Evolutionary conservation across 2,113 vertebrate genomes (phyloP).

Genomic region (Lucifuga dentata): DNA sequence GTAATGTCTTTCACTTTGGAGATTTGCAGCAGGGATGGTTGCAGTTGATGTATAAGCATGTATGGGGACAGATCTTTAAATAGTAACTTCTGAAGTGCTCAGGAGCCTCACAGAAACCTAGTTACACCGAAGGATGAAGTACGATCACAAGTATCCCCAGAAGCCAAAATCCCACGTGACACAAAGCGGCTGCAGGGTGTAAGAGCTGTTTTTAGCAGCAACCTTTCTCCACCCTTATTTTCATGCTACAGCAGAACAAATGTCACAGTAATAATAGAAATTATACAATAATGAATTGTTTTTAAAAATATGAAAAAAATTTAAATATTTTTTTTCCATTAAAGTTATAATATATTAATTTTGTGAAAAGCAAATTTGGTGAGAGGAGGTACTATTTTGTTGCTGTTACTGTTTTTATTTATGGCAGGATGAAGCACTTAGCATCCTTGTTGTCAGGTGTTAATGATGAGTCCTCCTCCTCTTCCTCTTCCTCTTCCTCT

Average conservation of each 20-base stretch:
- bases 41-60: constrained; percentile 6
- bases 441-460: neutral
- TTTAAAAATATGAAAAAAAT: neutral
- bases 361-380: neutral
- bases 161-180: constrained; percentile 69
- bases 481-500: constrained; percentile 14
- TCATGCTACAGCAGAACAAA: constrained; percentile 51
- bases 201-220: constrained; percentile 77
- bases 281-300: neutral
- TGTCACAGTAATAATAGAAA: constrained; percentile 42
- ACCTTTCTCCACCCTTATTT: neutral
- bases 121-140: constrained; percentile 70
- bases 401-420: constrained; percentile 3
- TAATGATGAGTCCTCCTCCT: constrained; percentile 1
- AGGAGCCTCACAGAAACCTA: constrained; percentile 50
- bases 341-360: neutral
- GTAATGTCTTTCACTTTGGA: constrained; percentile 19
- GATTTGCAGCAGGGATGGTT: constrained; percentile 12
- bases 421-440: constrained; percentile 3
- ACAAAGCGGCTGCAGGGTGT: constrained; percentile 65
- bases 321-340: constrained; percentile 1
- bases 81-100: constrained; percentile 33
- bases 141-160: constrained; percentile 60
- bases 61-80: constrained; percentile 37
- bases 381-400: neutral